phyloP scores from a whole-genome alignment of 2,113 vertebrate species.

The Lycaon pictus region DNA sequence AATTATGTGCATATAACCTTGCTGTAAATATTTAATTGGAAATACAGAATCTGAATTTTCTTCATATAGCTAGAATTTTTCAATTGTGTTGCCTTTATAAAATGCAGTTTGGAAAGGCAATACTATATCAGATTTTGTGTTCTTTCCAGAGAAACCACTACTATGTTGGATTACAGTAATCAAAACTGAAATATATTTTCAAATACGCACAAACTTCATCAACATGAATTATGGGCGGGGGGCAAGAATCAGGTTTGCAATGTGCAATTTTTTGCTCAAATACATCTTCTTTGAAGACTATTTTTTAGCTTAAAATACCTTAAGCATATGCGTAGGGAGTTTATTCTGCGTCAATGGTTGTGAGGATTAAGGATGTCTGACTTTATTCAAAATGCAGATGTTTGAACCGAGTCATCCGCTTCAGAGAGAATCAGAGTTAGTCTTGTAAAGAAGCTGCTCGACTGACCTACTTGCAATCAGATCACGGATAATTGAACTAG shows the following conservation, averaged over 20 bases:
- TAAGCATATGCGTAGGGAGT: neutral
- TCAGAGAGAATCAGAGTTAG: neutral
- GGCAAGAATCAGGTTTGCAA: neutral
- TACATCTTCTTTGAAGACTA: neutral
- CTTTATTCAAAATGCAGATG: neutral
- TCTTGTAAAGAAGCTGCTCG: neutral
- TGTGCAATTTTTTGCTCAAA: neutral
- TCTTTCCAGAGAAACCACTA: slow-evolving; percentile 19
- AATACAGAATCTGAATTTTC: slow-evolving; percentile 31
- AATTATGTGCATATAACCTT: slow-evolving; percentile 13
- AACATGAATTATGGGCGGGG: neutral
- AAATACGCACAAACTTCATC: neutral
- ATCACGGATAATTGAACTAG: neutral
- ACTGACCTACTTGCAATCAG: slow-evolving; percentile 38
- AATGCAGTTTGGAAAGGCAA: neutral
- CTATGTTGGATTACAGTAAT: slow-evolving; percentile 36
- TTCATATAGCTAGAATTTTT: slow-evolving; percentile 27
- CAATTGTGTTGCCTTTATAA: neutral
- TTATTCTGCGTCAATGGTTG: neutral
- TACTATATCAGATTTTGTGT: neutral
- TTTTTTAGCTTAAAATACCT: neutral
- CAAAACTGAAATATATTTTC: slow-evolving; percentile 33
- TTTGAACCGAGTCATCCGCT: slow-evolving; percentile 7
- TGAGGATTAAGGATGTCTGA: neutral
- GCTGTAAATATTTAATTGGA: slow-evolving; percentile 6